Evolutionary conservation across 2,113 vertebrate species (phyloP), one percentile per base, ranked within the genome.

Genomic region (Melanocharis versteri): DNA sequence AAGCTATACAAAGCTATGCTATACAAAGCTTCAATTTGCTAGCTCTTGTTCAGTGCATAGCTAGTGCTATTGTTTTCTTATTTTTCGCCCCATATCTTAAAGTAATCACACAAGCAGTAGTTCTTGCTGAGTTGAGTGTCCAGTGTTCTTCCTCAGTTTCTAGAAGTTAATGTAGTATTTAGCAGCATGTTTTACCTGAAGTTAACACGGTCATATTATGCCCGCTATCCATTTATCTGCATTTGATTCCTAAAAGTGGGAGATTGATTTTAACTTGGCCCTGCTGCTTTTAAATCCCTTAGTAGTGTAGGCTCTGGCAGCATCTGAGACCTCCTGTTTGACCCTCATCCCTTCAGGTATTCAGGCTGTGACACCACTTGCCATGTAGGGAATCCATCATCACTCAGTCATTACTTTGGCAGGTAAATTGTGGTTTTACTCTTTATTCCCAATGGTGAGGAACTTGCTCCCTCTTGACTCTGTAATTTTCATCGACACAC

Each of bases 231-330:
- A 33, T 88, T 90, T 94, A 81, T 73, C 84, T 83, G 33, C 47
- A 48, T 94, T 83, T 87, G 54, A 86, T 93, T 62, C 82, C 79
- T 88, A 48, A 51, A 90, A 90, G 58, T 77, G 37, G 42, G 66
- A 94, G 68, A 90, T 33, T 88, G 78, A 83, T 91, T 95, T 91
- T 90, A 86, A 73, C 73, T 87, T 90, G 81, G 53, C 27, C 70
- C 78, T 85, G 84, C 81, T 96, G 71, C 58, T 91, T 93, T 93
- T 83, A 88, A 90, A 96, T 93, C 75, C 54, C 45, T 88, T 85
- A 85, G 85, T 86, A 90, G 16, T 69, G 50, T 82, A 83, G 61
- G 28, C 37, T 69, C 48, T 76, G 81, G 53, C 45, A 83, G n/a
- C 50, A 79, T 57, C 58, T 24, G 35, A 90, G 75, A 94, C 75